phyloP scores from a whole-genome alignment of 2,113 vertebrate species.

The Sapajus apella region DNA sequence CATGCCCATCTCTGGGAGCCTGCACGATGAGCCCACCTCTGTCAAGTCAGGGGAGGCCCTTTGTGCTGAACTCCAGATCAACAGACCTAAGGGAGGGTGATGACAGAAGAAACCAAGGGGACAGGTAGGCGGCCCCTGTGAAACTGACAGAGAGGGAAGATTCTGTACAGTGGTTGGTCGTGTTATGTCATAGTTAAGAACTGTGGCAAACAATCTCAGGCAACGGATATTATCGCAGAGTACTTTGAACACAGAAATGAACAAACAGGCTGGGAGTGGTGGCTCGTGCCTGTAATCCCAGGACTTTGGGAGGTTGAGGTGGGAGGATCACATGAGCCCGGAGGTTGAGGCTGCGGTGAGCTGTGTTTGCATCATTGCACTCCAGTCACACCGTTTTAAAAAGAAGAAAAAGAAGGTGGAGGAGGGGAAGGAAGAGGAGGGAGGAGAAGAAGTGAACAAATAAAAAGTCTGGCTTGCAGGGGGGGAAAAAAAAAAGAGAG shows the following conservation, averaged over 20 bases:
- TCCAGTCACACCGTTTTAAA: too few relatives aligned
- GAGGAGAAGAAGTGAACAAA: neutral
- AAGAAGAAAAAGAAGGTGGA: too few relatives aligned
- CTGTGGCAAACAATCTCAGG: neutral
- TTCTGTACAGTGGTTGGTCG: too few relatives aligned
- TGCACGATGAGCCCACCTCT: neutral
- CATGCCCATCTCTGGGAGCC: neutral
- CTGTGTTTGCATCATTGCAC: too few relatives aligned
- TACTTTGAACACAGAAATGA: neutral
- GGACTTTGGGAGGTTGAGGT: too few relatives aligned
- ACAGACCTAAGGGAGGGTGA: neutral
- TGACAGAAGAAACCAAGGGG: neutral
- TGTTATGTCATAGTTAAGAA: neutral
- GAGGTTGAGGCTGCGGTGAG: too few relatives aligned
- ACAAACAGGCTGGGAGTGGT: neutral
- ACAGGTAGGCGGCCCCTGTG: neutral
- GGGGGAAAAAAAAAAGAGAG: neutral
- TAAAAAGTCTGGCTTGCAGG: neutral
- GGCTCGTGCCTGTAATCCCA: too few relatives aligned
- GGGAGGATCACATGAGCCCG: too few relatives aligned
- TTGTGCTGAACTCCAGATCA: neutral
- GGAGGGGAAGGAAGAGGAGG: too few relatives aligned
- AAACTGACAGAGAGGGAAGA: neutral
- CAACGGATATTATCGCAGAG: neutral
- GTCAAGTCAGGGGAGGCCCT: neutral